phyloP scores from a whole-genome alignment of 2,113 vertebrate genomes.

The Microcebus tavaratra region DNA sequence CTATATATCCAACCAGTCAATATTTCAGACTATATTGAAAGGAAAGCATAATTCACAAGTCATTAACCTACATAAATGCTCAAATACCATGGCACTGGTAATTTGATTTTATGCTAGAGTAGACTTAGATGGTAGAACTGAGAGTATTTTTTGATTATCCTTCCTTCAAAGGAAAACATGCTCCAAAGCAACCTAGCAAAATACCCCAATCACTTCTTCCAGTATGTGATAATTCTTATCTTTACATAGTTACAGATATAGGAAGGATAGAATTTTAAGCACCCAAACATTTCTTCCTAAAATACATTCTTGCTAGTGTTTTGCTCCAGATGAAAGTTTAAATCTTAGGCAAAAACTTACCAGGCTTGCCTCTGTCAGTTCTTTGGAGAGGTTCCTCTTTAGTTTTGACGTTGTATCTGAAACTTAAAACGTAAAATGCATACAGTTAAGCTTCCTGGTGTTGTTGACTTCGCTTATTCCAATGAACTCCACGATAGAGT shows the following conservation, averaged over 20 bases:
- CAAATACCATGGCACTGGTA: not conserved
- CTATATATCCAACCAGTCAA: not conserved
- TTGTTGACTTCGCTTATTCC: too few relatives aligned
- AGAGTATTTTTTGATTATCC: not conserved
- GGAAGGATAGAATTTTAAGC: conserved; percentile 26
- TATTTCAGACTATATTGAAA: not conserved
- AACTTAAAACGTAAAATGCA: too few relatives aligned
- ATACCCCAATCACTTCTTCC: not conserved
- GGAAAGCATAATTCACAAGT: not conserved
- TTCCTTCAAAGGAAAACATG: not conserved
- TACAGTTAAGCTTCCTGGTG: too few relatives aligned
- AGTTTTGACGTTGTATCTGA: too few relatives aligned
- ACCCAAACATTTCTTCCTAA: not conserved
- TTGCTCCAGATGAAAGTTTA: not conserved
- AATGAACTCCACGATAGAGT: too few relatives aligned
- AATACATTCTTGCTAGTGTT: not conserved
- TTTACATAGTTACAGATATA: not conserved
- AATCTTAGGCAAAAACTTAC: conserved; percentile 43
- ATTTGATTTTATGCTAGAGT: not conserved
- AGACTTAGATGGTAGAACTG: not conserved
- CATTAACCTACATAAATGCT: not conserved
- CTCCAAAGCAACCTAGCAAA: not conserved
- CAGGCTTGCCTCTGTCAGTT: too few relatives aligned
- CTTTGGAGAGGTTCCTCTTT: too few relatives aligned
- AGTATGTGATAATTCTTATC: not conserved